Base-by-base conservation (phyloP, 2,113 vertebrate genomes). In the Aptenodytes patagonicus region DNA sequence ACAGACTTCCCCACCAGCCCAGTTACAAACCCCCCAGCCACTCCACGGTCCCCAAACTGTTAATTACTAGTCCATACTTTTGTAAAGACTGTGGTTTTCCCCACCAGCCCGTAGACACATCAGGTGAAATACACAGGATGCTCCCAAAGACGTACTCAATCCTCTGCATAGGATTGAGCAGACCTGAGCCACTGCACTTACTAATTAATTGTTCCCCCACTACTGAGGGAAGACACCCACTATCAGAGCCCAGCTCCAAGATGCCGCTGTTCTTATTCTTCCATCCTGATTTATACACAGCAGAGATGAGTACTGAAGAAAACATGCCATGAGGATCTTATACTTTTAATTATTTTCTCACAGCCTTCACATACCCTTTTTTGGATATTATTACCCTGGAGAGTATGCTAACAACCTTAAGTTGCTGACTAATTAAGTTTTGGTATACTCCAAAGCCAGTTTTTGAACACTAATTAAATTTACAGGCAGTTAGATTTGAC, bases 361-460 rank as follows among this genome's bases (percentile, higher is more conserved):
- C 83, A 96, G 71, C 38, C 86, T 85, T 95, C 96, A 92, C 13
- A 0, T 92, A 91, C 60, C 52, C 64, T 94, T 97, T 97, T 95
- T 94, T 86, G 83, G 85, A 49, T 94, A 92, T 95, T 94, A 95
- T 95, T 96, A 97, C 79, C 72, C 94, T 70, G 88, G 97, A 96
- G 96, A 97, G 36, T 38, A 75, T 4, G 26, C 94, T 97, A 98
- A 98, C 97, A 97, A 96, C 86, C 84, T 84, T 90, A 97, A 97
- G 96, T 96, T 98, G 95, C 97, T 98, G 97, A 98, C 92, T 98
- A 98, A 98, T 97, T 98, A 92, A 96, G 93, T 98, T 97, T 81
- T 97, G 91, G 96, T 97, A 96, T 88, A 95, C 83, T 97, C 96
- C 89, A 96, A 97, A 97, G 88, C 83, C 54, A 7, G 19, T 75